A percentile compares a stretch with the other conserved stretches of the same genome.
Conservation (phyloP, 1,140 invertebrate genomes). For the Metaphire vulgaris region DNA sequence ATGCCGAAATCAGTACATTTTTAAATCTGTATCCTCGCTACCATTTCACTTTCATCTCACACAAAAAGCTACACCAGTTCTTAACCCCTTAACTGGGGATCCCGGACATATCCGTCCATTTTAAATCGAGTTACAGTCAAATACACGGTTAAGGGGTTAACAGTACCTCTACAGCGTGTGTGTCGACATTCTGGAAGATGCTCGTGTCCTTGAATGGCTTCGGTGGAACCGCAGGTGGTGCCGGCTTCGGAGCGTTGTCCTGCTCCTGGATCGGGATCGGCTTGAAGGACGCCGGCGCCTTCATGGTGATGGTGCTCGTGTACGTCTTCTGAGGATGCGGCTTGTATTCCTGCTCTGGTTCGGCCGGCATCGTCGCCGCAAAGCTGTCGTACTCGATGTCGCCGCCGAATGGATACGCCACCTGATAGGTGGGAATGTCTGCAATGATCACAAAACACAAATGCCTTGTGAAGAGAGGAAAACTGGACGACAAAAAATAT, state of each 20-base stretch:
- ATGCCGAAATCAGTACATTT: too few relatives aligned
- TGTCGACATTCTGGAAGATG: conserved; percentile 46
- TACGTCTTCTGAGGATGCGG: conserved; percentile 27
- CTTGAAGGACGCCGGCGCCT: conserved; percentile 21
- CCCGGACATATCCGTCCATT: too few relatives aligned
- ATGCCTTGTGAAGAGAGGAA: not conserved
- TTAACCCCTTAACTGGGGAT: too few relatives aligned
- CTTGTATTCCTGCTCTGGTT: conserved; percentile 28
- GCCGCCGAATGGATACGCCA: conserved; percentile 26
- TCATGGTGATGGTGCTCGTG: conserved; percentile 24
- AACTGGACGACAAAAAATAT: too few relatives aligned
- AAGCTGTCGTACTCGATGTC: conserved; percentile 11
- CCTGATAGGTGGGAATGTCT: conserved; percentile 7
- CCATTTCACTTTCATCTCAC: too few relatives aligned
- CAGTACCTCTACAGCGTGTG: conserved; percentile 49
- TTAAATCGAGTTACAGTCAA: too few relatives aligned
- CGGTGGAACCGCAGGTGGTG: conserved; percentile 24
- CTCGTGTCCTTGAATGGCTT: conserved; percentile 29
- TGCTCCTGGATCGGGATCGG: conserved; percentile 22
- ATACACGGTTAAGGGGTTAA: too few relatives aligned
- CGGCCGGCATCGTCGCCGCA: not conserved
- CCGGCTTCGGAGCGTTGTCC: conserved; percentile 23
- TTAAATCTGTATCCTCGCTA: too few relatives aligned
- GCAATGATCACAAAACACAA: not conserved
- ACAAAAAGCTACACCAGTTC: too few relatives aligned